Evolutionary conservation across 2,888 invertebrate genomes (phyloP).

Genomic region (Venusia cambrica): DNA sequence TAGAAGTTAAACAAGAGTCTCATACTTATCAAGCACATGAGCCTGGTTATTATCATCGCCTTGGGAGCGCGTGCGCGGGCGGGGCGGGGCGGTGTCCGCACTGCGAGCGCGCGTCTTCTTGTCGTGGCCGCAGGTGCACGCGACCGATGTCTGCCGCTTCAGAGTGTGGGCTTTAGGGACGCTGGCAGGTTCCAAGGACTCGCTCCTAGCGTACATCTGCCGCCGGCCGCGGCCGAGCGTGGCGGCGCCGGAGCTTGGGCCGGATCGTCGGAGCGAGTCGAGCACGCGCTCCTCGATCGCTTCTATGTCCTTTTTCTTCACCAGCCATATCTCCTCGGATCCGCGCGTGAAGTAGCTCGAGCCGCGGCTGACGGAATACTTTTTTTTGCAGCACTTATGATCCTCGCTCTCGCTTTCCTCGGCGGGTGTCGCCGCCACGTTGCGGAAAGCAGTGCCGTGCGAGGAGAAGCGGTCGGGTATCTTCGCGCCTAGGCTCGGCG

Average conservation of each 20-base stretch:
- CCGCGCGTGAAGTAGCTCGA: constrained; percentile 73
- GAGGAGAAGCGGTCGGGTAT: constrained; percentile 69
- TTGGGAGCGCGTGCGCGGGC: constrained; percentile 65
- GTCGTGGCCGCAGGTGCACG: constrained; percentile 73
- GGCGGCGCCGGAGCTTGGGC: constrained; percentile 46
- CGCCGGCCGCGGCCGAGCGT: constrained; percentile 63
- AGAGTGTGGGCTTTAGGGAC: constrained; percentile 57
- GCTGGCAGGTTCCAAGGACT: constrained; percentile 67
- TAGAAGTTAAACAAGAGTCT: constrained; percentile 57
- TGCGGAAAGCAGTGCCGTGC: constrained; percentile 72
- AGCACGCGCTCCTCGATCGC: constrained; percentile 72
- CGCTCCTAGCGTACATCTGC: constrained; percentile 62
- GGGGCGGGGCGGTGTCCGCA: constrained; percentile 45
- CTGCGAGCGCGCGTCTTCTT: constrained; percentile 63
- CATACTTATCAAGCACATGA: constrained; percentile 75
- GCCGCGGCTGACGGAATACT: constrained; percentile 68
- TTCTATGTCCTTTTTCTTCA: constrained; percentile 76
- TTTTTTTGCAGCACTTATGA: constrained; percentile 61
- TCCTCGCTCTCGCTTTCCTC: constrained; percentile 62
- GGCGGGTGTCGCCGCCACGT: constrained; percentile 62
- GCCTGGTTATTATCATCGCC: constrained; percentile 56
- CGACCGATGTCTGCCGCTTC: constrained; percentile 68
- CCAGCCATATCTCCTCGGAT: constrained; percentile 74
- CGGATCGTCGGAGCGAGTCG: constrained; percentile 70
- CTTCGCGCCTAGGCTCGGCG: constrained; percentile 67